Conservation (phyloP, 2,888 invertebrate species). For the Caenorhabditis angaria region DNA sequence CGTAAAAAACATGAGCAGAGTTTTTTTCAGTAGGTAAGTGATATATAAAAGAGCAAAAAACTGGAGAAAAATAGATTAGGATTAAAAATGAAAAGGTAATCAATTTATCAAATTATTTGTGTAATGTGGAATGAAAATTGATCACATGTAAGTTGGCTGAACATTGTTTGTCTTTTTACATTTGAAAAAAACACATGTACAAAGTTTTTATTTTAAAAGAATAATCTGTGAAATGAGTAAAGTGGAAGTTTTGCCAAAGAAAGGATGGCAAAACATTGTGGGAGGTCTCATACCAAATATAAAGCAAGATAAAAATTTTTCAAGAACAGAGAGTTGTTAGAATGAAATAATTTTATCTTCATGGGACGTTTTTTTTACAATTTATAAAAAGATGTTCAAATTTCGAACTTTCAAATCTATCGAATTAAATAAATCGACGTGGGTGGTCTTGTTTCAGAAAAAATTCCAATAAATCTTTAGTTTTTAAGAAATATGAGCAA, state of each 20-base stretch:
- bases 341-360: not conserved
- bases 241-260: no score
- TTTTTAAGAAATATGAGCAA: no score
- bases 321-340: no score
- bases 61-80: conserved; percentile 1
- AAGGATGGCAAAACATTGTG: no score
- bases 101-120: not conserved
- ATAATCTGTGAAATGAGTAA: no score
- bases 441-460: no score
- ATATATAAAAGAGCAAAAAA: no score
- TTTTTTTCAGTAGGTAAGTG: not conserved
- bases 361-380: not conserved
- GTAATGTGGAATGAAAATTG: not conserved
- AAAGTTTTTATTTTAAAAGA: no score
- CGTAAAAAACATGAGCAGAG: not conserved
- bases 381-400: not conserved
- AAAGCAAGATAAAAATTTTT: no score
- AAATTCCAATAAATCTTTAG: no score
- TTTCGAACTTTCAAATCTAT: not conserved
- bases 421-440: no score
- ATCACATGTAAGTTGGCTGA: not conserved
- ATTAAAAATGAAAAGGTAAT: not conserved
- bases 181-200: not conserved
- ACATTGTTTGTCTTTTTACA: not conserved
- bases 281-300: no score